Evolutionary conservation across 2,113 vertebrate species (phyloP).

Genomic region (Pica pica): DNA sequence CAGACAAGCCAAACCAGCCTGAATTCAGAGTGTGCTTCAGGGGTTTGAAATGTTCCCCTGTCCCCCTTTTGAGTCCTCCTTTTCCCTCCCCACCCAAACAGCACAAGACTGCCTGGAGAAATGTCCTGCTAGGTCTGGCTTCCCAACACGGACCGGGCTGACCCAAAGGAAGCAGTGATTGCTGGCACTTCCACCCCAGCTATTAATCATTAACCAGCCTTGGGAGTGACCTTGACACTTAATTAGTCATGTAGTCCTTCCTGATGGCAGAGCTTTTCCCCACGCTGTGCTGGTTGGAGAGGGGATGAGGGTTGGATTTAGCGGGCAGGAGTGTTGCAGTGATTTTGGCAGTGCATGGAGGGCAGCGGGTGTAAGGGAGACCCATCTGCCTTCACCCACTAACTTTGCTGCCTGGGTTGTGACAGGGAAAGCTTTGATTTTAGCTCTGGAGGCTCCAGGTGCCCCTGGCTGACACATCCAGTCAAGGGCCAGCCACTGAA

Average conservation of each 20-base stretch:
- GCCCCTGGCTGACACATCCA: not conserved
- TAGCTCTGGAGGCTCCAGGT: not conserved
- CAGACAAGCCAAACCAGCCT: not conserved
- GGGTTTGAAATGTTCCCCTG: not conserved
- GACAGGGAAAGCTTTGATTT: not conserved
- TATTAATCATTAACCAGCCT: slow-evolving; percentile 20
- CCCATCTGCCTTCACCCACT: not conserved
- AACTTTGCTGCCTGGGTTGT: not conserved
- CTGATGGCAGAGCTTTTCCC: not conserved
- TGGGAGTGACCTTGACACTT: slow-evolving; percentile 36
- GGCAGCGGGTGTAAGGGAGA: not conserved
- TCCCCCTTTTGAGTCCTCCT: not conserved
- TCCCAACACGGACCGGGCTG: not conserved
- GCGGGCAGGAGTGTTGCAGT: not conserved
- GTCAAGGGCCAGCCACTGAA: accelerated
- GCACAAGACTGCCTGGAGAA: not conserved
- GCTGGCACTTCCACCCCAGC: not conserved
- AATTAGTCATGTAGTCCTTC: not conserved
- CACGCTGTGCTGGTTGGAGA: not conserved
- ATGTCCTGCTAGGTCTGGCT: not conserved
- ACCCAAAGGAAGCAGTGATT: not conserved
- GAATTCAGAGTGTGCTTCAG: not conserved
- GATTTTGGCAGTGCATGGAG: not conserved
- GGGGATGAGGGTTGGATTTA: not conserved
- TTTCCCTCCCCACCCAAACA: not conserved